A percentile compares a stretch with the other conserved stretches of the same genome.
These are phyloP conservation scores for Drosophila yakuba DNA, from an alignment of 1,140 invertebrate species.

Conservation along the genomic window DNA sequence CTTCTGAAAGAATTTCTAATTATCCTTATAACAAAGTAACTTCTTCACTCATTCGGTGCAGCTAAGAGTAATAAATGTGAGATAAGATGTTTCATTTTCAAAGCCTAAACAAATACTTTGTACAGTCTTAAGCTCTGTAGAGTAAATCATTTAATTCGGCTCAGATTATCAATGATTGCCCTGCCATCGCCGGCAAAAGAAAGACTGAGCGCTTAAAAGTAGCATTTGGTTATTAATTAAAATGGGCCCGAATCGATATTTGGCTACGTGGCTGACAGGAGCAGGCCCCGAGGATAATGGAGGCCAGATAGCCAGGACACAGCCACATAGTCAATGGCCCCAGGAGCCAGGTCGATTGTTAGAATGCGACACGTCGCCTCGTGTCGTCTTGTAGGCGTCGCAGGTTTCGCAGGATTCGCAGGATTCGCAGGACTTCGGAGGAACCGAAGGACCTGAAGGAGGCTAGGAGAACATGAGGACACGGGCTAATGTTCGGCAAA, in stretches of 20 bases:
- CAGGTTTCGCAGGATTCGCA: background rate
- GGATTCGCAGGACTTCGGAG: conserved; percentile 8
- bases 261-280: conserved; percentile 47
- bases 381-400: conserved; percentile 57
- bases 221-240: conserved; percentile 75
- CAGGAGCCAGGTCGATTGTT: conserved; percentile 48
- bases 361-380: conserved; percentile 63
- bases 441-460: background rate
- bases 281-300: conserved; percentile 11
- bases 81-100: too few relatives aligned
- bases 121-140: too few relatives aligned
- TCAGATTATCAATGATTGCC: background rate
- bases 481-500: conserved; percentile 46
- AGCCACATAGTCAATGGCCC: conserved; percentile 23
- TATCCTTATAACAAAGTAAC: too few relatives aligned
- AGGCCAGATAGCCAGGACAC: background rate
- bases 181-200: background rate
- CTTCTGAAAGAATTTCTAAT: too few relatives aligned
- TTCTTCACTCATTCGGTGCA: too few relatives aligned
- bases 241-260: conserved; percentile 70
- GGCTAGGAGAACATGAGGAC: conserved; percentile 33
- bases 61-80: too few relatives aligned
- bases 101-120: too few relatives aligned
- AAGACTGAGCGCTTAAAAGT: conserved; percentile 19
- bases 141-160: background rate